Conservation (phyloP, 2,797 vertebrate genomes). For the Anisognathus igniventris region DNA sequence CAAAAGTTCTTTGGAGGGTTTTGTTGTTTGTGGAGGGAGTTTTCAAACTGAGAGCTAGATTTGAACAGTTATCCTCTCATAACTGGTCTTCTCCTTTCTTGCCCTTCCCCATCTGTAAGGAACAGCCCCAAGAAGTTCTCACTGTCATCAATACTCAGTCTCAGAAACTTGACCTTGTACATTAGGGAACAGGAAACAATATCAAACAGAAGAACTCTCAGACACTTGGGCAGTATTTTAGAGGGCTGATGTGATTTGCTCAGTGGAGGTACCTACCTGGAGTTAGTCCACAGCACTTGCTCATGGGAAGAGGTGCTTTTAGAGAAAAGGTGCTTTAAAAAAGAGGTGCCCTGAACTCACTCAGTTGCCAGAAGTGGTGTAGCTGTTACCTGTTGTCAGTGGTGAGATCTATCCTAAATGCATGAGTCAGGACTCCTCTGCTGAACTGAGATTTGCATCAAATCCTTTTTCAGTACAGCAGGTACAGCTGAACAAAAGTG, state of each 20-base stretch:
- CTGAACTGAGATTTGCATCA: background rate
- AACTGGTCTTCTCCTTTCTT: background rate
- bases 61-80: background rate
- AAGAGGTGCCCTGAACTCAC: background rate
- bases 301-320: background rate
- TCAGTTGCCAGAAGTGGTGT: background rate
- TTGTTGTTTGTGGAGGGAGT: background rate
- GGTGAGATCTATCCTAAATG: background rate
- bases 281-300: background rate
- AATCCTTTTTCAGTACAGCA: background rate
- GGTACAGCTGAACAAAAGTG: background rate
- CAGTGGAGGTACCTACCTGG: background rate
- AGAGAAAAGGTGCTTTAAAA: background rate
- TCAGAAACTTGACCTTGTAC: background rate
- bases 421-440: background rate
- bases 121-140: background rate
- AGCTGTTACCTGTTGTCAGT: background rate
- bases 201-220: background rate
- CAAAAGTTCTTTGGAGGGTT: background rate
- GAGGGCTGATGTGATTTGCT: background rate
- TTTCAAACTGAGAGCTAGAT: background rate
- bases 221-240: background rate
- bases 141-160: background rate
- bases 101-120: background rate
- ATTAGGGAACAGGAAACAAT: background rate